These are phyloP conservation scores for Luidia sarsii DNA, from an alignment of 53 echinoderm and acorn worm species.

Conservation along the genomic window DNA sequence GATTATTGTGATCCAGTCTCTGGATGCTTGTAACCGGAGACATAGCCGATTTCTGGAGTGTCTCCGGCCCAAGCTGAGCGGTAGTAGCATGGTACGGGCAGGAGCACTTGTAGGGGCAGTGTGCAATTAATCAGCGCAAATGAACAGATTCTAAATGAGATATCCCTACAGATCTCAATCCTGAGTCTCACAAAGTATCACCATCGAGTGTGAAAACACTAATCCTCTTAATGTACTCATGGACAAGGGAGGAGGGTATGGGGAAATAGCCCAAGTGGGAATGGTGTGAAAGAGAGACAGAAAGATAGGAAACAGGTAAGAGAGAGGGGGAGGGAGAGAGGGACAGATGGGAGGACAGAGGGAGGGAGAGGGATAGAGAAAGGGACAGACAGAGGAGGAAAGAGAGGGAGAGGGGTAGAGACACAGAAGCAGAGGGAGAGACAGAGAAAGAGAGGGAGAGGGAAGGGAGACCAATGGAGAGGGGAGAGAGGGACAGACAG, in stretches of 20 bases:
- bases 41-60: conserved; percentile 47
- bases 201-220: conserved; percentile 44
- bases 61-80: conserved; percentile 4
- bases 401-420: too few relatives aligned
- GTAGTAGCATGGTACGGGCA: conserved; percentile 30
- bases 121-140: conserved; percentile 53
- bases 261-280: neutral
- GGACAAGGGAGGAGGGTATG: conserved; percentile 10
- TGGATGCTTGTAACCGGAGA: conserved; percentile 43
- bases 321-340: too few relatives aligned
- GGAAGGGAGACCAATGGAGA: too few relatives aligned
- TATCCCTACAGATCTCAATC: conserved; percentile 33
- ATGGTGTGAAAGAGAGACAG: too few relatives aligned
- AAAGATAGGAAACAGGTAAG: too few relatives aligned
- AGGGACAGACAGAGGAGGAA: too few relatives aligned
- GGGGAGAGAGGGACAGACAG: too few relatives aligned
- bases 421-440: neutral
- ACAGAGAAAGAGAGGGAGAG: neutral
- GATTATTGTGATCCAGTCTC: conserved; percentile 54
- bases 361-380: too few relatives aligned
- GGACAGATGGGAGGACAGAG: too few relatives aligned
- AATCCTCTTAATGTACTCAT: conserved; percentile 54
- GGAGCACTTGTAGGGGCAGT: conserved; percentile 55
- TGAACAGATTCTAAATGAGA: conserved; percentile 55
- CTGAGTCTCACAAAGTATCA: conserved; percentile 44